Evolutionary conservation across 2,888 invertebrate genomes (phyloP), one percentile per base, ranked within the genome.

Genomic region (Lithophane socia): DNA sequence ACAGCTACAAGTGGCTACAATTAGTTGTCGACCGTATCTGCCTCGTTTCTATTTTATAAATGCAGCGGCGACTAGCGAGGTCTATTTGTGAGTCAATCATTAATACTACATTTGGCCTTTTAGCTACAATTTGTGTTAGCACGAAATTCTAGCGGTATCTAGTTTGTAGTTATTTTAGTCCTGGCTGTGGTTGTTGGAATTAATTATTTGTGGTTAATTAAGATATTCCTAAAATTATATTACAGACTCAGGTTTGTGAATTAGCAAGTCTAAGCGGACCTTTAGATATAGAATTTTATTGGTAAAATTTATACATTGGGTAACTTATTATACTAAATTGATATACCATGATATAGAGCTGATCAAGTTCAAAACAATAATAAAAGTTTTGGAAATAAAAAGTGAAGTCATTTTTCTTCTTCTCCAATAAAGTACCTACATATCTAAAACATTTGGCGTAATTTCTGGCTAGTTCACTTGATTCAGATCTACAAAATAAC

Each of bases 81-180:
- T 72, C 52, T 85, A 81, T 80, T 80, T 85, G 74, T 58, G 71
- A 52, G 37, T n/a, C 47, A 21, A 84, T 73, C 61, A 80, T 82
- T 80, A 72, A 65, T 58, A 49, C 64, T 47, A 74, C 44, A 74
- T 68, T 70, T 24, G 52, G 2, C n/a, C 60, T 60, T 83, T 83
- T 44, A 68, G 49, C 47, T 49, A 44, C 61, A 52, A 60, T 69
- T 72, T 68, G 29, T 84, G 71, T 67, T 72, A 67, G 63, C 54
- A 63, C 4, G 18, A 42, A 56, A 37, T 63, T 64, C 24, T 61
- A 44, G 9, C 7, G 3, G 5, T 68, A 61, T 79, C 67, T 47
- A 47, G 12, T 61, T 63, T 44, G 0, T 4, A 63, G 16, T 58
- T 60, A 65, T 52, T 56, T 58, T 37, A 5, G 37, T 58, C 0